These are phyloP conservation scores for Gymnogyps californianus DNA, from an alignment of 2,113 vertebrate species.

Conservation along the genomic window DNA sequence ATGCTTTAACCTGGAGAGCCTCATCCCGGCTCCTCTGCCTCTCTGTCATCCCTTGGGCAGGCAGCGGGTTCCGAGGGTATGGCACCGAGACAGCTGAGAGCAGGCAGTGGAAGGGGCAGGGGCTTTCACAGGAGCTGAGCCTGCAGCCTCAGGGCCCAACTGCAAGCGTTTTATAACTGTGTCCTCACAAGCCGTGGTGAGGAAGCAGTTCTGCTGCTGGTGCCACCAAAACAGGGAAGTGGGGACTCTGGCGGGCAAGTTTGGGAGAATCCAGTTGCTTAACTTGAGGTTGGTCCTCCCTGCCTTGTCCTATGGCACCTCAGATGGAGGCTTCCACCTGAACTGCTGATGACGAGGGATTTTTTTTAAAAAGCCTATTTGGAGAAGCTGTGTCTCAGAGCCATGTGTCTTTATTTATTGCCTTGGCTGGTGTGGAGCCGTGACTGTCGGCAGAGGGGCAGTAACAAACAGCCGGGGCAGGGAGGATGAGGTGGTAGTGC, in stretches of 20 bases:
- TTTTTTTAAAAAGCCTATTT: background rate
- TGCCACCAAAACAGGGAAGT: background rate
- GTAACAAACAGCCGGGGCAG: background rate
- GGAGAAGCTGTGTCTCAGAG: background rate
- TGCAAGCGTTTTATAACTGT: background rate
- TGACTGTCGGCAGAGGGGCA: background rate
- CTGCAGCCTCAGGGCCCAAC: background rate
- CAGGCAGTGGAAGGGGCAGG: background rate
- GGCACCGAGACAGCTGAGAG: background rate
- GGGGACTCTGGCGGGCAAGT: background rate
- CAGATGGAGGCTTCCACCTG: background rate
- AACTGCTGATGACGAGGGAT: rapidly evolving
- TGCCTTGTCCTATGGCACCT: background rate
- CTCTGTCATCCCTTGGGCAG: background rate
- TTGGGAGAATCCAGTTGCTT: background rate
- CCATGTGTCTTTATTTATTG: background rate
- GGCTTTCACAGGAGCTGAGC: background rate
- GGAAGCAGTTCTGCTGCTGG: background rate
- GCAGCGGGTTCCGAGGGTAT: rapidly evolving
- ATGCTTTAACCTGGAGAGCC: background rate
- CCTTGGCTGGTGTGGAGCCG: background rate
- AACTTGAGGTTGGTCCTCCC: background rate
- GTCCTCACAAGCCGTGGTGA: background rate
- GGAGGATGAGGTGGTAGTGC: background rate
- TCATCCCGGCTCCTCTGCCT: background rate